A percentile compares a stretch with the other conserved stretches of the same genome.
Evolutionary conservation across 2,113 vertebrate genomes (phyloP).

Genomic region (Phylloscopus trochiloides): DNA sequence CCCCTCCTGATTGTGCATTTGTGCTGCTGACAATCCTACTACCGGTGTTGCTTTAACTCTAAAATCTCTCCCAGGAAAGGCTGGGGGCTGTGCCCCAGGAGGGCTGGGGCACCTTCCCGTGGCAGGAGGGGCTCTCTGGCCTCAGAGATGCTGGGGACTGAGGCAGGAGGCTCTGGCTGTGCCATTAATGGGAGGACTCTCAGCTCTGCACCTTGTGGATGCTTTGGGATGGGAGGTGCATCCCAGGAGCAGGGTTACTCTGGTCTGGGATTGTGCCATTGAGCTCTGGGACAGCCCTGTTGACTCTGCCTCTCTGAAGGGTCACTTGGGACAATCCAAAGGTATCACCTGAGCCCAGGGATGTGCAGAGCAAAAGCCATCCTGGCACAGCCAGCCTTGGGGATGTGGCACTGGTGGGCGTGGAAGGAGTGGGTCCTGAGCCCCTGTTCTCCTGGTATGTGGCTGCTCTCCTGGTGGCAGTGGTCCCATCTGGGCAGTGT

Average conservation of each 20-base stretch:
- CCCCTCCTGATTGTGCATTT: conserved; percentile 55
- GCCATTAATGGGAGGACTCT: fast-evolving
- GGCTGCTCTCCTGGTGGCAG: fast-evolving
- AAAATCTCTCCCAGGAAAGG: neutral
- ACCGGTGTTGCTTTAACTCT: conserved; percentile 37
- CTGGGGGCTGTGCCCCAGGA: fast-evolving
- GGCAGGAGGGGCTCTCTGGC: neutral
- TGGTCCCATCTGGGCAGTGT: neutral
- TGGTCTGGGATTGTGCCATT: fast-evolving
- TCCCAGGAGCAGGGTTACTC: neutral
- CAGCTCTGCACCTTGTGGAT: fast-evolving
- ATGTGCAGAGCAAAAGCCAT: fast-evolving
- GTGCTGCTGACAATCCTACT: conserved; percentile 39
- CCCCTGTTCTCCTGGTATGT: fast-evolving
- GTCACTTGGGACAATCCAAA: neutral
- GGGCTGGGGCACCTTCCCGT: neutral
- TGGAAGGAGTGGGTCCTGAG: neutral
- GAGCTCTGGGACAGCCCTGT: neutral
- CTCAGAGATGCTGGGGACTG: neutral
- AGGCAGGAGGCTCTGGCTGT: neutral
- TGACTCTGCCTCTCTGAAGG: neutral
- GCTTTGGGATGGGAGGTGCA: neutral
- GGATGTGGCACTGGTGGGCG: fast-evolving
- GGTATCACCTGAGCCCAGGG: neutral
- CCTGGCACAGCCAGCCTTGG: neutral